A percentile compares a stretch with the other conserved stretches of the same genome.
Conservation (phyloP, 2,797 vertebrate species). For the Microcaecilia unicolor region DNA sequence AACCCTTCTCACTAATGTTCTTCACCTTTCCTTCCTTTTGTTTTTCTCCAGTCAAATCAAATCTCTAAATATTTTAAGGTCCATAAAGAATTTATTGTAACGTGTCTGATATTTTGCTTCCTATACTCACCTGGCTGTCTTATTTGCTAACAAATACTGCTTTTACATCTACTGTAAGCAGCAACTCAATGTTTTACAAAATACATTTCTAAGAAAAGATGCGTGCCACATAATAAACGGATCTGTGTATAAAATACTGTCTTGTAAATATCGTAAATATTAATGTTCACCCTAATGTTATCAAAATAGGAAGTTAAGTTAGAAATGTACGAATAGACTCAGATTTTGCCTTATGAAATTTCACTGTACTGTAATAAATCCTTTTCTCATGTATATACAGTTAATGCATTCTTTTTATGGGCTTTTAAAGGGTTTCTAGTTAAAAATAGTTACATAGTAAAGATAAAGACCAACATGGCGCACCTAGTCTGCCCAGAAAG, state of each 20-base stretch:
- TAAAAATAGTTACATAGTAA: too few relatives aligned
- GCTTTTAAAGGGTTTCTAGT: too few relatives aligned
- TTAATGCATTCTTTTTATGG: too few relatives aligned
- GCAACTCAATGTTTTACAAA: constrained; percentile 25
- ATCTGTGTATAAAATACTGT: constrained; percentile 27
- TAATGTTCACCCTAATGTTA: constrained; percentile 21
- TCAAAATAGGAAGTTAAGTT: constrained; percentile 8
- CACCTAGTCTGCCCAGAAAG: too few relatives aligned
- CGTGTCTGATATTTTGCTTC: too few relatives aligned
- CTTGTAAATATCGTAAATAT: constrained; percentile 49
- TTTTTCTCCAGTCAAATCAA: constrained; percentile 2
- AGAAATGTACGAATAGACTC: too few relatives aligned
- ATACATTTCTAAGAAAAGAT: constrained; percentile 23
- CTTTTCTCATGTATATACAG: too few relatives aligned
- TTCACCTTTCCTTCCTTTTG: constrained; percentile 17
- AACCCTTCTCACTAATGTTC: constrained; percentile 17
- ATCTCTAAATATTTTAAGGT: constrained; percentile 20
- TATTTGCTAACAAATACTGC: constrained; percentile 31
- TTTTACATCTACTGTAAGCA: constrained; percentile 27
- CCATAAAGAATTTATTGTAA: constrained; percentile 35
- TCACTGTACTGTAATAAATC: too few relatives aligned
- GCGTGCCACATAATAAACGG: constrained; percentile 23
- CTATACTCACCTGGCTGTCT: too few relatives aligned
- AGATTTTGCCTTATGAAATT: background rate
- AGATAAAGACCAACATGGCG: too few relatives aligned